Conservation (phyloP, 2,888 invertebrate species). For the Drosophila merina region DNA sequence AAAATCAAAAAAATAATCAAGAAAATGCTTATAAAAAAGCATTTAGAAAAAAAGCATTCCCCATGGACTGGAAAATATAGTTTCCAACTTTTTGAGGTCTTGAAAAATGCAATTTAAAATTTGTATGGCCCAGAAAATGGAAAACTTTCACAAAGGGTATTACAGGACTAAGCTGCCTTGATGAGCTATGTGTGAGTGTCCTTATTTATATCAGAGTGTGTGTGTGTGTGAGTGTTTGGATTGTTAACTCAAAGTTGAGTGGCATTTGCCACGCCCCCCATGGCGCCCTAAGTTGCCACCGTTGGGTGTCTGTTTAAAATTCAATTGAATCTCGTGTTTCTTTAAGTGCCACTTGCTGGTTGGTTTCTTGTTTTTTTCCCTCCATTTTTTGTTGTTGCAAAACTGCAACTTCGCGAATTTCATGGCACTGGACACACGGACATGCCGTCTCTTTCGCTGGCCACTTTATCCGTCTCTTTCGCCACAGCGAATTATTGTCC, state of each 20-base stretch:
- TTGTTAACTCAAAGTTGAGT: slow-evolving; percentile 25
- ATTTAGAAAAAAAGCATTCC: no score
- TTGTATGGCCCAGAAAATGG: background rate
- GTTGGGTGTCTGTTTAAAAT: slow-evolving; percentile 8
- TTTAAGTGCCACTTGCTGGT: slow-evolving; percentile 14
- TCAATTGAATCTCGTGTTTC: slow-evolving; percentile 19
- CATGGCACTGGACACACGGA: slow-evolving; percentile 6
- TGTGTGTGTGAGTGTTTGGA: slow-evolving; percentile 3
- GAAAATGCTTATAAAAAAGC: no score
- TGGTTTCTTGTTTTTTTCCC: background rate
- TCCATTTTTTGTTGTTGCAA: background rate
- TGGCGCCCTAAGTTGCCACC: background rate
- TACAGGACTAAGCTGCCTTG: background rate
- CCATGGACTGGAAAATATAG: no score
- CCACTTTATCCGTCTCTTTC: slow-evolving; percentile 7
- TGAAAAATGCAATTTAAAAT: no score
- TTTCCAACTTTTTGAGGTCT: no score
- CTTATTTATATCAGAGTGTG: background rate
- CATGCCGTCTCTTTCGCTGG: background rate
- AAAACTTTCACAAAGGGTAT: background rate
- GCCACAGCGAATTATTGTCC: slow-evolving; percentile 30
- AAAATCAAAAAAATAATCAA: no score
- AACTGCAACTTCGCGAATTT: slow-evolving; percentile 27
- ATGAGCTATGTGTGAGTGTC: background rate
- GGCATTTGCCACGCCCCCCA: slow-evolving; percentile 10